These are phyloP conservation scores for Lethenteron reissneri DNA, from an alignment of 2,113 vertebrate species.

Conservation along the genomic window DNA sequence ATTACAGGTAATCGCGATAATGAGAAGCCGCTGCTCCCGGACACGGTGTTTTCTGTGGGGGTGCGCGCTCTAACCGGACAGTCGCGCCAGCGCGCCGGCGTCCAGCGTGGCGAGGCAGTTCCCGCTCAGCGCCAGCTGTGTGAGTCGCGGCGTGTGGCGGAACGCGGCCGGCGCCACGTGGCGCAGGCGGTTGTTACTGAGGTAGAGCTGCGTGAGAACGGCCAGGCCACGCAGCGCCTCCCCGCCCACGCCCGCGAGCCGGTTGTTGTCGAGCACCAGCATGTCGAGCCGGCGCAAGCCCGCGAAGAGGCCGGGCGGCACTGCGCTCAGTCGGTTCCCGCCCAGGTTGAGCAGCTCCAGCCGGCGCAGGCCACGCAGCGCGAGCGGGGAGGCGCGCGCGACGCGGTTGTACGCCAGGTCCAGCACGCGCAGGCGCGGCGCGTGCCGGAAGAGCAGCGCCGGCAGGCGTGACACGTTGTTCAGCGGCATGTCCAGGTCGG, in stretches of 20 bases:
- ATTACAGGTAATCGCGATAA: no score
- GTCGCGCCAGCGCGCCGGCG: conserved; percentile 20
- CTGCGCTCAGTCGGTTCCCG: conserved; percentile 26
- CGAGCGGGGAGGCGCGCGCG: conserved; percentile 22
- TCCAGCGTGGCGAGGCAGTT: conserved; percentile 27
- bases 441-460: conserved; percentile 25
- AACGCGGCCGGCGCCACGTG: conserved; percentile 22
- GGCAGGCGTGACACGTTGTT: conserved; percentile 21
- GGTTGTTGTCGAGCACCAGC: conserved; percentile 34
- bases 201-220: conserved; percentile 28
- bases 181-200: conserved; percentile 29
- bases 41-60: no score
- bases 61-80: conserved; percentile 19
- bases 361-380: conserved; percentile 26
- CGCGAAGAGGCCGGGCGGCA: conserved; percentile 20
- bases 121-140: conserved; percentile 28
- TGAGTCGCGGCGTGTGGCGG: conserved; percentile 22
- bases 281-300: conserved; percentile 23
- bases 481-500: conserved; percentile 28
- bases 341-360: conserved; percentile 35
- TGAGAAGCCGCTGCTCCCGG: no score
- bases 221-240: conserved; percentile 21
- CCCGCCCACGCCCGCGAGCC: conserved; percentile 18
- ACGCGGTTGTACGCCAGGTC: conserved; percentile 31
- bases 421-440: conserved; percentile 28